These are phyloP conservation scores for Chaenogobius annularis DNA, from an alignment of 2,113 vertebrate genomes.

Conservation along the genomic window DNA sequence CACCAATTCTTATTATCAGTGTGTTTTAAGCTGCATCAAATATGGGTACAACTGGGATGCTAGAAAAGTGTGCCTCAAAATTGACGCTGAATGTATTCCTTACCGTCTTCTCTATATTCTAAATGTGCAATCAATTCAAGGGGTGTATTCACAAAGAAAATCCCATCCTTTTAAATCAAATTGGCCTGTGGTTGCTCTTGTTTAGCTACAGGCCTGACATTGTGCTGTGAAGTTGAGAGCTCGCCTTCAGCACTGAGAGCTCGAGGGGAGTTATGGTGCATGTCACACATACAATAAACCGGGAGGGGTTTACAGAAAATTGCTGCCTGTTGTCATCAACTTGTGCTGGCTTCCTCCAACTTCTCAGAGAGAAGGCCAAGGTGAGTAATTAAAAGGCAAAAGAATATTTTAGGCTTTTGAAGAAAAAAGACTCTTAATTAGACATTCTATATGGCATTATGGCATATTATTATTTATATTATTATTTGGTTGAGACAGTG, in stretches of 20 bases:
- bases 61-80: neutral
- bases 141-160: neutral
- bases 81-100: neutral
- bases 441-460: neutral
- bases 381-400: neutral
- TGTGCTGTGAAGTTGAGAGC: slow-evolving; percentile 9
- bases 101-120: neutral
- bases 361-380: neutral
- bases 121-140: slow-evolving; percentile 5
- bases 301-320: neutral
- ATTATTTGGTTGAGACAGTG: too few relatives aligned
- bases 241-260: slow-evolving; percentile 23
- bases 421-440: neutral
- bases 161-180: slow-evolving; percentile 14
- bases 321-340: neutral
- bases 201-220: slow-evolving; percentile 33
- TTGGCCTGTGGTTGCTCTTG: slow-evolving; percentile 30
- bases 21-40: neutral
- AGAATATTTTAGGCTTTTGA: neutral
- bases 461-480: too few relatives aligned
- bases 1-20: neutral
- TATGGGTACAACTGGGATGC: neutral
- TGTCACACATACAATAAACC: neutral
- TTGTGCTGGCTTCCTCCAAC: neutral
- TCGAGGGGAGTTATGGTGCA: slow-evolving; percentile 13